Base-by-base conservation (phyloP, 1,140 invertebrate genomes). In the Hycleus phaleratus region DNA sequence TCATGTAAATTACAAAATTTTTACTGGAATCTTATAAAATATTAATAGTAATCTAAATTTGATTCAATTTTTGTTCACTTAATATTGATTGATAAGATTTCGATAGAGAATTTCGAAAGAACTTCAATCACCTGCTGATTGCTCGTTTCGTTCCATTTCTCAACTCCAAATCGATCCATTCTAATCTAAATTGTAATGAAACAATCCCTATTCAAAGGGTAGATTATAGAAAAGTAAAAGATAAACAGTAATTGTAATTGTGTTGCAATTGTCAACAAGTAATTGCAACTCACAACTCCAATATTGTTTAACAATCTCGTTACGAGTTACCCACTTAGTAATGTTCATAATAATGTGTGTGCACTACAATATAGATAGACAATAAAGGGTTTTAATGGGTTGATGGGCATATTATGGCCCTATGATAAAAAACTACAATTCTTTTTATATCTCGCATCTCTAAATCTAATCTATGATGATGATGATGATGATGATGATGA, bases 251-350 rank as follows among this genome's bases (percentile, higher is more conserved):
- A 32, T 32, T 32, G 32, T 18, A 18, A 18, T 18, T 18, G 18
- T 18, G 18, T 32, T 32, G 32, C 51, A 53, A 53, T 53, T 26
- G 51, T 53, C 51, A 53, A 53, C 51, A 53, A 53, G 51, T 53
- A 53, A 53, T 53, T 45, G 51, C 46, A 53, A 53, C 46, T 53
- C 43, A 12, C 32, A 53, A 53, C 51, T 53, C 51, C 58, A 59
- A 59, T 59, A 59, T 59, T 59, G 58, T 59, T 59, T 53, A 49
- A 50, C 46, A 47, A 59, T 59, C 50, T 59, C 58, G 58, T 59
- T 59, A 54, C 32, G 45, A 49, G 42, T 40, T 38, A 49, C 39
- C 47, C 43, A 50, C 56, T 40, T 47, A 53, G 46, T 52, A 59
- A 49, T 46, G 56, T 26, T 54, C 58, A 48, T 53, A 53, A 62